phyloP scores from a whole-genome alignment of 2,113 vertebrate genomes.

The Mionectes macconnelli region DNA sequence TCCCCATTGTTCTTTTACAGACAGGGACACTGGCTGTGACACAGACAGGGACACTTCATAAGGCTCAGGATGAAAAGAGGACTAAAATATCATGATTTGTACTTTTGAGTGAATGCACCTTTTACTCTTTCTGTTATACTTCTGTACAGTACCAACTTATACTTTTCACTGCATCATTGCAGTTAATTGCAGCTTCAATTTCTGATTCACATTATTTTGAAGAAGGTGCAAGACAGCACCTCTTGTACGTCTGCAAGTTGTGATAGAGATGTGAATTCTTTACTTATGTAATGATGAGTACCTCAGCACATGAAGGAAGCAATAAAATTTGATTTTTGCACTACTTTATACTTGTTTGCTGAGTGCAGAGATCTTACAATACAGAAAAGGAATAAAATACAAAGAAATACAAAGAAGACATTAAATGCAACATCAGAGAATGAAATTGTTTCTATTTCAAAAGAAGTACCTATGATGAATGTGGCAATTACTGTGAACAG shows the following conservation, averaged over 20 bases:
- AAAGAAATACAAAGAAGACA: slow-evolving; percentile 39
- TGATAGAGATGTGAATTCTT: background rate
- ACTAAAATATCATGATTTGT: background rate
- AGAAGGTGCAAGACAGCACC: background rate
- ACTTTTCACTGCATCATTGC: background rate
- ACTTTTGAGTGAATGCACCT: background rate
- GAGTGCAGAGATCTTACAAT: background rate
- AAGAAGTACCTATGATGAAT: slow-evolving; percentile 66
- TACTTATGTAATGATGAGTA: background rate
- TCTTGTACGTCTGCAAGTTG: background rate
- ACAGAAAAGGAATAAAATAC: slow-evolving; percentile 11
- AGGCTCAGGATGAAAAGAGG: background rate
- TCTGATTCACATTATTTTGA: background rate
- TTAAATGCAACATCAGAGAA: slow-evolving; percentile 47
- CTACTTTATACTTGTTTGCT: background rate
- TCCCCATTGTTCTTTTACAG: background rate
- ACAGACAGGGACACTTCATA: background rate
- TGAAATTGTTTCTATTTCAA: slow-evolving; percentile 54
- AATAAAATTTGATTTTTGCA: background rate
- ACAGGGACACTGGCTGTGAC: background rate
- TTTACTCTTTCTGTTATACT: background rate
- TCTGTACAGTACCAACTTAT: background rate
- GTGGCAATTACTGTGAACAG: slow-evolving; percentile 67
- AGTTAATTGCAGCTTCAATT: background rate
- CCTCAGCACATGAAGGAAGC: background rate